phyloP scores from a whole-genome alignment of 2,888 invertebrate genomes.

The Drosophila sordidula region DNA sequence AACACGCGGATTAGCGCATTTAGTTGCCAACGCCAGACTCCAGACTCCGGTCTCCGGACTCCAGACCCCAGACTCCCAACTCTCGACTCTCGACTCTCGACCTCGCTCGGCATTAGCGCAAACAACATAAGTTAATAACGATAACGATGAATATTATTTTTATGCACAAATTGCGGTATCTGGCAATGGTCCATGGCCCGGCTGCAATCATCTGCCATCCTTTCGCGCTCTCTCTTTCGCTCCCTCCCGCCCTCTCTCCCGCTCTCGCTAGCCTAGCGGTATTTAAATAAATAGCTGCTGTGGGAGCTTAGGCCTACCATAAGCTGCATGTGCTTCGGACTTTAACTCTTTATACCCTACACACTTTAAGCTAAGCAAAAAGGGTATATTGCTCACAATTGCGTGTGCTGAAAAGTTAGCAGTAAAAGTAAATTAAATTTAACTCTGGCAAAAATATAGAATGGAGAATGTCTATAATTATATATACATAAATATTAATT shows the following conservation, averaged over 20 bases:
- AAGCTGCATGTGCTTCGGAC: slow-evolving; percentile 29
- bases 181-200: slow-evolving; percentile 27
- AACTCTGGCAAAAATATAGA: not conserved
- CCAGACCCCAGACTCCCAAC: not conserved
- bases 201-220: slow-evolving; percentile 26
- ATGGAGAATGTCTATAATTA: not conserved
- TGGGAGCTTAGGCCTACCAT: slow-evolving; percentile 39
- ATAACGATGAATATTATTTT: slow-evolving; percentile 82
- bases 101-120: slow-evolving; percentile 69
- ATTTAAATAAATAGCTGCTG: slow-evolving; percentile 56
- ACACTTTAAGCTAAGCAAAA: not conserved
- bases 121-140: slow-evolving; percentile 82
- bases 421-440: no score
- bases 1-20: slow-evolving; percentile 85
- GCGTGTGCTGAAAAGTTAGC: not conserved
- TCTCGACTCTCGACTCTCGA: slow-evolving; percentile 8
- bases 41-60: slow-evolving; percentile 2
- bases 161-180: slow-evolving; percentile 71
- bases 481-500: no score
- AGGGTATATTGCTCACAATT: not conserved
- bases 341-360: slow-evolving; percentile 28
- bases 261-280: slow-evolving; percentile 34
- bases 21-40: slow-evolving; percentile 66
- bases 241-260: not conserved
- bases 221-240: not conserved